phyloP scores from a whole-genome alignment of 2,888 invertebrate genomes.

The Pediacus dermestoides region DNA sequence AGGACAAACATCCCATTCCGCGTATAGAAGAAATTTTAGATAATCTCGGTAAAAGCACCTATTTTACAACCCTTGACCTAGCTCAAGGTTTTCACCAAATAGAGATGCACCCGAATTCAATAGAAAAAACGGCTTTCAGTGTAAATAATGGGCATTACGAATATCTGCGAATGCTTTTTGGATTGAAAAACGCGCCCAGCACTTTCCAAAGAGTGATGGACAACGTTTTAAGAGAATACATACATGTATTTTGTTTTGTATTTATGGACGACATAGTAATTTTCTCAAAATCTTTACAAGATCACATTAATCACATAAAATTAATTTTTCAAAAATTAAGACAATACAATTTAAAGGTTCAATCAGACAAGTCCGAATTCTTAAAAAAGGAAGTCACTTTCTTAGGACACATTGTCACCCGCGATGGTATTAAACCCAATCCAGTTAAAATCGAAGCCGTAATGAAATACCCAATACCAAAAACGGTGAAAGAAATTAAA shows the following conservation, averaged over 20 bases:
- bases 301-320: constrained; percentile 10
- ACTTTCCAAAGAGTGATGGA: constrained; percentile 11
- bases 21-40: not conserved
- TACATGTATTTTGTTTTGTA: constrained; percentile 8
- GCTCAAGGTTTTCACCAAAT: constrained; percentile 27
- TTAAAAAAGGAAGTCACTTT: constrained; percentile 9
- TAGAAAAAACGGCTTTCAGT: constrained; percentile 6
- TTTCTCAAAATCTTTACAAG: constrained; percentile 8
- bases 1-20: constrained; percentile 31
- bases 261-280: constrained; percentile 12
- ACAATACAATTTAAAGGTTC: constrained; percentile 10
- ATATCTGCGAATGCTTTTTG: constrained; percentile 4
- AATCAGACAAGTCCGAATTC: constrained; percentile 10
- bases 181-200: not conserved
- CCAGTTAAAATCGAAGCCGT: constrained; percentile 12
- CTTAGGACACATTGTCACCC: constrained; percentile 13
- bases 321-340: constrained; percentile 19
- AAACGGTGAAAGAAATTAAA: constrained; percentile 13
- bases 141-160: constrained; percentile 6
- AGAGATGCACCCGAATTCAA: constrained; percentile 11
- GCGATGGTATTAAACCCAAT: constrained; percentile 12
- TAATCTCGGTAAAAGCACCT: constrained; percentile 9
- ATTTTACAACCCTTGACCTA: constrained; percentile 25
- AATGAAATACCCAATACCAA: constrained; percentile 13
- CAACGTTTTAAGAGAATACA: constrained; percentile 10